A percentile compares a stretch with the other conserved stretches of the same genome.
phyloP scores from a whole-genome alignment of 1,140 invertebrate genomes.

The Sesamia nonagrioides region DNA sequence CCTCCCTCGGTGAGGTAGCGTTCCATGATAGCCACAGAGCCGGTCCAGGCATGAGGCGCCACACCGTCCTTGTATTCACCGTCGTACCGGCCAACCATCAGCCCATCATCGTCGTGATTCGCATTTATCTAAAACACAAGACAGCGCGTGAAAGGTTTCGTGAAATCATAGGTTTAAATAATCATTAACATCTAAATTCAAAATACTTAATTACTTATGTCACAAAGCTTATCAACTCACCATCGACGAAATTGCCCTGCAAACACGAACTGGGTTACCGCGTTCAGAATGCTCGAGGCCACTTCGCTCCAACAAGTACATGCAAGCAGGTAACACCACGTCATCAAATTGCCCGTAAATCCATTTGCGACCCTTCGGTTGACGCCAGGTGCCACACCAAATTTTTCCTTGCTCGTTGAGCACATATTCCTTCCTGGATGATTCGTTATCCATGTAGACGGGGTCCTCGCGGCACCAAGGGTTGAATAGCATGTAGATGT shows the following conservation, averaged over 20 bases:
- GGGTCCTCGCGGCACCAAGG: slow-evolving; percentile 92
- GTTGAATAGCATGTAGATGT: slow-evolving; percentile 93
- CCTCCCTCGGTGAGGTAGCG: slow-evolving; percentile 89
- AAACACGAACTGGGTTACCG: slow-evolving; percentile 91
- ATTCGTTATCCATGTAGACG: slow-evolving; percentile 91
- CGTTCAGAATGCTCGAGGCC: slow-evolving; percentile 89
- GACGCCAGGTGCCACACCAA: slow-evolving; percentile 91
- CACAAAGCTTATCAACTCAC: slow-evolving; percentile 81
- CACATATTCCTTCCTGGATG: slow-evolving; percentile 91
- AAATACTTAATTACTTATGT: too few species aligned
- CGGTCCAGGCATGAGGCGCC: slow-evolving; percentile 91
- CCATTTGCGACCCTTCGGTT: slow-evolving; percentile 91
- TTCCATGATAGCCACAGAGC: slow-evolving; percentile 91
- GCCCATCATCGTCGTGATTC: slow-evolving; percentile 89
- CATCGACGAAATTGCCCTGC: slow-evolving; percentile 91
- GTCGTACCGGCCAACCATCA: slow-evolving; percentile 92
- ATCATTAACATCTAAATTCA: too few species aligned
- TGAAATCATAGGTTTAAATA: neutral
- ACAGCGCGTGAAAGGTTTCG: neutral
- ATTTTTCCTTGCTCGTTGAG: slow-evolving; percentile 93
- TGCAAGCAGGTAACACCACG: slow-evolving; percentile 89
- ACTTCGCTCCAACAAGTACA: slow-evolving; percentile 90
- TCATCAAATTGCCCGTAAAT: slow-evolving; percentile 93
- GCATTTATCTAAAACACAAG: slow-evolving; percentile 86
- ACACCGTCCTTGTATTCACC: slow-evolving; percentile 91